Evolutionary conservation across 2,888 invertebrate genomes (phyloP).

Genomic region (Tipula unca): DNA sequence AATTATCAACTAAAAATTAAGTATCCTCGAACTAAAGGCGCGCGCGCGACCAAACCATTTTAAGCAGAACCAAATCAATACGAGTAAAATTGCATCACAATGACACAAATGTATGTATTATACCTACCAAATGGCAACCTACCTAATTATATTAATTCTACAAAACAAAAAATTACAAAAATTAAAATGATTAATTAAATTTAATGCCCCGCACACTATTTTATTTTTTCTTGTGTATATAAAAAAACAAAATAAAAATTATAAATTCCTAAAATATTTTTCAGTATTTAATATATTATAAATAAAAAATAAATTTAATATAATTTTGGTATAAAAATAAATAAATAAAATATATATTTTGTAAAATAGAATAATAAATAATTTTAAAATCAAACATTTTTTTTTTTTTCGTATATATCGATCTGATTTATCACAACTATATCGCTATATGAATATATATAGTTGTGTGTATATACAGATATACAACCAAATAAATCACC

Average conservation of each 20-base stretch:
- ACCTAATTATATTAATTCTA: background rate
- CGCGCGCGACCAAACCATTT: background rate
- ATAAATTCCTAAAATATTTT: background rate
- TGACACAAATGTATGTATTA: background rate
- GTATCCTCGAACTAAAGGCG: background rate
- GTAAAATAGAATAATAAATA: conserved; percentile 9
- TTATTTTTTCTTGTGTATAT: background rate
- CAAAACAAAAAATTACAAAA: too few relatives aligned
- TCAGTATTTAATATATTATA: background rate
- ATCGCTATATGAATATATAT: too few relatives aligned
- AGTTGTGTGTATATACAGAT: too few relatives aligned
- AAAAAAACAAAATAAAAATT: background rate
- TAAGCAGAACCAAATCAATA: background rate
- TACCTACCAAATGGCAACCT: background rate
- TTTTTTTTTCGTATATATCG: too few relatives aligned
- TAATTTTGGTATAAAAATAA: background rate
- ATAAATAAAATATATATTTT: background rate
- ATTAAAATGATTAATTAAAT: background rate
- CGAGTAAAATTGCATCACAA: background rate
- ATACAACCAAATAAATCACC: background rate
- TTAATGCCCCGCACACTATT: background rate
- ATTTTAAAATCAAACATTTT: background rate
- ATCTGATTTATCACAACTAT: background rate
- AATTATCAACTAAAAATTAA: background rate
- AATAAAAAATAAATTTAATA: background rate